A percentile compares a stretch with the other conserved stretches of the same genome.
phyloP scores from a whole-genome alignment of 2,888 invertebrate genomes.

The Acrobasis consociella region DNA sequence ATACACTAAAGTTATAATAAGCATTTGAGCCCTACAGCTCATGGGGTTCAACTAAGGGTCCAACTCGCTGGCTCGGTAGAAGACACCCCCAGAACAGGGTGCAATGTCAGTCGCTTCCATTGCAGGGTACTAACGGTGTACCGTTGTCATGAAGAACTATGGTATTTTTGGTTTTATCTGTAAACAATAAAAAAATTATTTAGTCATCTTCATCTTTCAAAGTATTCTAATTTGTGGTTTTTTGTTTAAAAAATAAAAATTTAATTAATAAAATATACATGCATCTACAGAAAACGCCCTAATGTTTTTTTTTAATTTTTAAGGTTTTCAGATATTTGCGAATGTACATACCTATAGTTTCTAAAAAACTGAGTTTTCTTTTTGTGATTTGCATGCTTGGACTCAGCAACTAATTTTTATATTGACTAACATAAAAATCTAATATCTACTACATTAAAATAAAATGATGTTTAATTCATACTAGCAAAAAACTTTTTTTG shows the following conservation, averaged over 20 bases:
- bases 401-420: not conserved
- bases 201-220: not conserved
- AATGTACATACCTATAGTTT: too few relatives aligned
- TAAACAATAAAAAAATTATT: not conserved
- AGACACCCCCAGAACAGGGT: not conserved
- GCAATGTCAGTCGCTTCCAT: constrained; percentile 1
- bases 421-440: too few relatives aligned
- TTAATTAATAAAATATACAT: too few relatives aligned
- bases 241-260: too few relatives aligned
- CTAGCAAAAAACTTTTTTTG: too few relatives aligned
- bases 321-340: too few relatives aligned
- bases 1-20: too few relatives aligned
- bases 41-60: not conserved
- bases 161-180: not conserved
- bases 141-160: constrained; percentile 4
- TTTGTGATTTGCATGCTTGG: not conserved
- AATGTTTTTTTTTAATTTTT: too few relatives aligned
- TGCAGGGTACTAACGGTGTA: not conserved
- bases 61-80: not conserved
- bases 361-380: too few relatives aligned
- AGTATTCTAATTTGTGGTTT: too few relatives aligned
- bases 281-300: too few relatives aligned
- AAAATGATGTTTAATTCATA: not conserved
- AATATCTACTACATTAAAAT: not conserved
- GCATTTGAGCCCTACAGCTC: too few relatives aligned